Conservation (phyloP, 2,797 vertebrate genomes). For the Notamacropus eugenii region DNA sequence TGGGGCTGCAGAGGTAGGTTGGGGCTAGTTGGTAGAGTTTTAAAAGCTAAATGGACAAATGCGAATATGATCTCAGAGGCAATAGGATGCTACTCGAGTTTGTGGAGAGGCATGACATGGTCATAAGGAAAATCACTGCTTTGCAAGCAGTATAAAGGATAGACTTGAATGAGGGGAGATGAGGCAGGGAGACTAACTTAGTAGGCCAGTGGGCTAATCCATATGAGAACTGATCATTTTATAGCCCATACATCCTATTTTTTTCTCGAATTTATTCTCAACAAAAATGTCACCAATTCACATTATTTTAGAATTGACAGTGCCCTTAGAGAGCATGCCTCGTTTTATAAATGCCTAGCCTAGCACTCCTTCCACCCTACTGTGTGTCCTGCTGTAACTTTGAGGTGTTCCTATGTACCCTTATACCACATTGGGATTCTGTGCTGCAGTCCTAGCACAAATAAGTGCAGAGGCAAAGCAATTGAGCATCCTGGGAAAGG, state of each 20-base stretch:
- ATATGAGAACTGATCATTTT: not conserved
- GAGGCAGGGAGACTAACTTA: not conserved
- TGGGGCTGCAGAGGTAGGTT: not conserved
- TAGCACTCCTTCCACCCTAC: not conserved
- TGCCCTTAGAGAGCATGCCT: not conserved
- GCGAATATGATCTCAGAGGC: not conserved
- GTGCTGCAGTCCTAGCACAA: not conserved
- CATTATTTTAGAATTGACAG: not conserved
- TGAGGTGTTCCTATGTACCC: not conserved
- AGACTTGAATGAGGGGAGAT: not conserved
- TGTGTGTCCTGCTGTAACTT: not conserved
- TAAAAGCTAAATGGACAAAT: not conserved
- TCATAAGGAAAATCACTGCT: not conserved
- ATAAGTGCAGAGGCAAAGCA: not conserved
- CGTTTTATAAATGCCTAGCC: not conserved
- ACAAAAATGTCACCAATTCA: not conserved
- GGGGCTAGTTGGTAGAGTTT: not conserved
- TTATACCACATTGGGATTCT: not conserved
- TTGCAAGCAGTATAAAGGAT: not conserved
- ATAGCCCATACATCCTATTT: not conserved
- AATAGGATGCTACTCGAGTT: not conserved
- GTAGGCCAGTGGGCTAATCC: not conserved
- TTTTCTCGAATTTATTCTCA: not conserved
- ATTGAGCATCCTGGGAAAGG: not conserved
- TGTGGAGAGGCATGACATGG: not conserved